Conservation (phyloP, 2,113 vertebrate species). For the Dicentrarchus labrax region DNA sequence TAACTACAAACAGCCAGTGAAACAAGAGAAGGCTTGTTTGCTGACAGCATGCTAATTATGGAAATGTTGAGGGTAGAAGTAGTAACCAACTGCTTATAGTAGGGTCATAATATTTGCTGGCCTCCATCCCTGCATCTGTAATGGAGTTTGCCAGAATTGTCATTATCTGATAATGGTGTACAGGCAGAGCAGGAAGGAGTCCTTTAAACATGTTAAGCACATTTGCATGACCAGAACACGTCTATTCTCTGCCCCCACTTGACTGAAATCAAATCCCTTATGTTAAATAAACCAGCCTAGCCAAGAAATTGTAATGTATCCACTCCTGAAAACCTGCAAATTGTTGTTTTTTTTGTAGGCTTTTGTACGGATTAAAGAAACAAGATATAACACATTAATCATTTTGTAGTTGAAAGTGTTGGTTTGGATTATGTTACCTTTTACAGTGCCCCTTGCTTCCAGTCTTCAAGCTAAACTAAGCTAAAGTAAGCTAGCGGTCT, state of each 20-base stretch:
- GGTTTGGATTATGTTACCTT: background rate
- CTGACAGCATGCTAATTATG: conserved; percentile 64
- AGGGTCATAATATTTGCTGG: conserved; percentile 12
- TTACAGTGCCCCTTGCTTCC: background rate
- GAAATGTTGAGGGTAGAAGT: conserved; percentile 47
- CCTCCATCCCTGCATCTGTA: conserved; percentile 4
- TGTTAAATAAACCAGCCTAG: background rate
- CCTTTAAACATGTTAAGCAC: background rate
- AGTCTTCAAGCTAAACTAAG: background rate
- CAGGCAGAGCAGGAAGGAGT: background rate
- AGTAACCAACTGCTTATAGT: conserved; percentile 9
- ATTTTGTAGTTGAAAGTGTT: background rate
- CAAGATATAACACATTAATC: background rate
- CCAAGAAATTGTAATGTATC: background rate
- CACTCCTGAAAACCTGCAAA: background rate
- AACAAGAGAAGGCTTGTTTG: conserved; percentile 66
- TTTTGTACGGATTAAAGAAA: background rate
- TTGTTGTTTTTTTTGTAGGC: no score
- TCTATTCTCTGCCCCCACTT: background rate
- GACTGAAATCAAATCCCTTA: background rate
- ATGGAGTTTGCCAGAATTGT: conserved; percentile 8
- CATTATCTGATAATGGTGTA: conserved; percentile 21
- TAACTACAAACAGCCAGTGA: conserved; percentile 64
- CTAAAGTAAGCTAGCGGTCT: background rate
- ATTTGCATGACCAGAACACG: background rate